Base-by-base conservation (phyloP, 2,113 vertebrate species). In the Indicator indicator region DNA sequence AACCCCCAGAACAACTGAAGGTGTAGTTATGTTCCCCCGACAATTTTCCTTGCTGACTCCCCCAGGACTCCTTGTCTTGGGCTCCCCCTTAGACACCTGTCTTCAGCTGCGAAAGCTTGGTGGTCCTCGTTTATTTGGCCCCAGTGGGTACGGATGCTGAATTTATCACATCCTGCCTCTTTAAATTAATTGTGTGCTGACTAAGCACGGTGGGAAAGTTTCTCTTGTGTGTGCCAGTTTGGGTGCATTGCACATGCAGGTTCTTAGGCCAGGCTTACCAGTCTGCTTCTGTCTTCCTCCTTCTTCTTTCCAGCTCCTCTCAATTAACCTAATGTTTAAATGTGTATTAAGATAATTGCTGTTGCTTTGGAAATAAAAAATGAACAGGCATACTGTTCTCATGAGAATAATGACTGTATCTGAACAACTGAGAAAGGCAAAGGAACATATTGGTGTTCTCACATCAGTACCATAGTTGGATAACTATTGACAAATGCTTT, bases 401-500 rank as follows among this genome's bases (percentile, higher is more conserved):
- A n/a, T 48, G n/a, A 63, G 62, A 55, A 33, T 64, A 68, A 74
- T 30, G 76, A 52, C 89, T 83, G 60, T 58, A 4, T 89, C 64
- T 93, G 89, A 95, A 79, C 78, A 91, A 68, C 94, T 95, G 72
- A 59, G 83, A 42, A 59, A 74, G 54, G 46, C 58, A 24, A 83
- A 69, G 62, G 32, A 95, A 72, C 24, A 16, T 77, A 58, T 71
- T 81, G 60, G 42, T 83, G 62, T 89, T 94, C 91, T 97, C 85
- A 81, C 83, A 90, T 71, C 56, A 81, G 32, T 60, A 12, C 69
- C 33, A 0, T 68, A 71, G 87, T 83, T 94, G 85, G 65, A 24
- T 94, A 92, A 91, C 89, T 94, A 21, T 71, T 91, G 93, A 88
- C 84, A 91, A 79, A 74, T 91, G 69, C 94, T 96, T 93, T 68